Conservation (phyloP, 2,888 invertebrate genomes). For the Plebejus melissa region DNA sequence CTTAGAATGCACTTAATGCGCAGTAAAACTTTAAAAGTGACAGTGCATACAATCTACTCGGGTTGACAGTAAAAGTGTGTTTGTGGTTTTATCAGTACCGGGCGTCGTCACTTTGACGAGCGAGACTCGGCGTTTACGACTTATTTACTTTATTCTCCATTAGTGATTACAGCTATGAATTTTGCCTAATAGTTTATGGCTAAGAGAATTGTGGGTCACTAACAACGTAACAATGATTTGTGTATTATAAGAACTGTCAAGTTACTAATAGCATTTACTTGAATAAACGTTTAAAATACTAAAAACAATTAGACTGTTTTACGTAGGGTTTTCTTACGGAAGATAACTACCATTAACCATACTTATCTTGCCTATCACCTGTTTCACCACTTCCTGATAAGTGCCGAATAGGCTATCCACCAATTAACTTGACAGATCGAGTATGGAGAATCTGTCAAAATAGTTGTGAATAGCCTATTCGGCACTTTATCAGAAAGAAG, state of each 20-base stretch:
- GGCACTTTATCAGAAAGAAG: no score
- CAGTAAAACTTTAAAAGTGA: neutral
- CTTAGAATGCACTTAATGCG: neutral
- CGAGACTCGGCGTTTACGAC: conserved; percentile 39
- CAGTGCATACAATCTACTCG: conserved; percentile 11
- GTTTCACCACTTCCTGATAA: no score
- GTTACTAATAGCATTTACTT: no score
- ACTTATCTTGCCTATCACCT: no score
- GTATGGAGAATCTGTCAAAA: no score
- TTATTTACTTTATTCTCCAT: conserved; percentile 16
- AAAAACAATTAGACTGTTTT: no score
- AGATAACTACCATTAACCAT: no score
- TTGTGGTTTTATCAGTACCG: conserved; percentile 54
- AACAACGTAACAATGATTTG: neutral
- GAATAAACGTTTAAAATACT: no score
- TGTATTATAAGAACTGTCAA: neutral
- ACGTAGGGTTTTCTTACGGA: no score
- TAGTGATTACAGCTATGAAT: conserved; percentile 35
- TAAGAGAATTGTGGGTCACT: neutral
- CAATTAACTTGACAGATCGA: no score
- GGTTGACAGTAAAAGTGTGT: conserved; percentile 39
- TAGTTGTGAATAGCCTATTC: no score
- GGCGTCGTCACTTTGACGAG: conserved; percentile 54
- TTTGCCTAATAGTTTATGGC: neutral
- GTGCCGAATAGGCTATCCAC: no score